Evolutionary conservation across 2,888 invertebrate genomes (phyloP).

Genomic region (Bombylius discolor): DNA sequence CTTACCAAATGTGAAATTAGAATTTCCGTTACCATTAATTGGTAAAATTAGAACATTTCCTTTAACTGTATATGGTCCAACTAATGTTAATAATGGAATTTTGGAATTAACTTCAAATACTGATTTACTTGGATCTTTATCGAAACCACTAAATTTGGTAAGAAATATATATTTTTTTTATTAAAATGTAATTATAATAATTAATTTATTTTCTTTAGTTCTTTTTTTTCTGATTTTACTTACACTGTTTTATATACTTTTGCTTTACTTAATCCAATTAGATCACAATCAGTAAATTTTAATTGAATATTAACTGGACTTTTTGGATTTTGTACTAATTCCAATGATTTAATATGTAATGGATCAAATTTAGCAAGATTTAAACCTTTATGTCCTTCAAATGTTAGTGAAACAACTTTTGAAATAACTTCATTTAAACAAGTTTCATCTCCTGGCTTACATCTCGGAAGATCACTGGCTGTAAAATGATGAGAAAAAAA

Average conservation of each 20-base stretch:
- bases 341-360: constrained; percentile 23
- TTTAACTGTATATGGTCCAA: constrained; percentile 25
- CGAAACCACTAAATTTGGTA: constrained; percentile 22
- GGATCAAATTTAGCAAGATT: constrained; percentile 28
- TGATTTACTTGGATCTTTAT: constrained; percentile 10
- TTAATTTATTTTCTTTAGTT: not conserved
- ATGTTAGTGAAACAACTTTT: not conserved
- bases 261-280: constrained; percentile 22
- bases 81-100: constrained; percentile 20
- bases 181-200: not conserved
- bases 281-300: constrained; percentile 23
- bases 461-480: constrained; percentile 13
- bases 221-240: constrained; percentile 8
- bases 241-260: constrained; percentile 18
- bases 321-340: constrained; percentile 21
- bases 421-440: constrained; percentile 11
- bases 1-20: constrained; percentile 21
- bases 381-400: constrained; percentile 23
- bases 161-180: not conserved
- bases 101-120: constrained; percentile 18
- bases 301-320: constrained; percentile 31
- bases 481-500: not conserved
- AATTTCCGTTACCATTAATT: constrained; percentile 24
- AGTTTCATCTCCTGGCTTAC: constrained; percentile 9
- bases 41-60: constrained; percentile 27